Conservation (phyloP, 1,140 invertebrate genomes). For the Bombus picipes region DNA sequence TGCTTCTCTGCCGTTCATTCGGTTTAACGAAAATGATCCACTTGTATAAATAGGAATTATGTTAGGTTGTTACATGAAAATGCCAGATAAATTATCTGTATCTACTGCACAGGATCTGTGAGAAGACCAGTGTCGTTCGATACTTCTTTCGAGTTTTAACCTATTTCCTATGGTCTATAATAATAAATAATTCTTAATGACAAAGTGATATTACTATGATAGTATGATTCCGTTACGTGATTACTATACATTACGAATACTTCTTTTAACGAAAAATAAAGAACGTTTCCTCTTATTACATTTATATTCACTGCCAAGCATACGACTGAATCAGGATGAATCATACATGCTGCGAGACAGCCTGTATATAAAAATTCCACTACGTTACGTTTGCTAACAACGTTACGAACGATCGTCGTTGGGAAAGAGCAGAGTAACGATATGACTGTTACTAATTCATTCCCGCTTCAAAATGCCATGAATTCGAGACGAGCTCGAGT, state of each 20-base stretch:
- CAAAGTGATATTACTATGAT: no score
- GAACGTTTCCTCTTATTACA: not conserved
- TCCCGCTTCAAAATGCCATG: not conserved
- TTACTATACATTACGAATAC: not conserved
- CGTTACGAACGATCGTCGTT: not conserved
- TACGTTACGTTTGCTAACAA: not conserved
- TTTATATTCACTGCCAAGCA: not conserved
- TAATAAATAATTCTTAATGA: no score
- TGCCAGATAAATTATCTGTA: no score
- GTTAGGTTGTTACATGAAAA: no score
- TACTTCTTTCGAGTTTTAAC: no score
- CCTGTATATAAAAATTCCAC: not conserved
- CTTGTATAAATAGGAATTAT: no score
- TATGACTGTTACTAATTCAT: slow-evolving; percentile 1
- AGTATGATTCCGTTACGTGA: no score
- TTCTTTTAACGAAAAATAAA: not conserved
- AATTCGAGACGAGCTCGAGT: not conserved
- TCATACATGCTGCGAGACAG: not conserved
- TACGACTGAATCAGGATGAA: not conserved
- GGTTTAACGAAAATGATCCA: no score
- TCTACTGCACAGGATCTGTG: no score
- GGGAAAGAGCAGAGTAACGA: not conserved
- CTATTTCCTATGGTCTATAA: no score
- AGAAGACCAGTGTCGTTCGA: no score
- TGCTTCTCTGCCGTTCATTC: not conserved